Conservation (phyloP, 2,888 invertebrate genomes). For the Cantharis rustica region DNA sequence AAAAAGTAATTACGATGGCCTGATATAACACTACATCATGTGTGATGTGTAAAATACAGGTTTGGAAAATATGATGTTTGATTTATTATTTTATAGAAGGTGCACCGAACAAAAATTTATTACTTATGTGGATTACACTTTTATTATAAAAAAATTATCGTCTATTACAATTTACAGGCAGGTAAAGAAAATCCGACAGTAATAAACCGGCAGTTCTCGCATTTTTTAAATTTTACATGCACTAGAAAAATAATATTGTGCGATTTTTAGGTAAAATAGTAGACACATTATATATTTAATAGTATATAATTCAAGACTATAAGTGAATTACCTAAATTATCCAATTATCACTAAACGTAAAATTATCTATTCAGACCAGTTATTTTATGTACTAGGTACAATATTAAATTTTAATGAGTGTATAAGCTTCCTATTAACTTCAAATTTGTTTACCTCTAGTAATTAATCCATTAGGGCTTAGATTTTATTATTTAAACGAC, state of each 20-base stretch:
- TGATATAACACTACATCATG: constrained; percentile 53
- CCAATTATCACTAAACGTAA: constrained; percentile 19
- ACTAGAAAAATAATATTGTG: background rate
- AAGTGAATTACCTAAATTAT: constrained; percentile 17
- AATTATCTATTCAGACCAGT: constrained; percentile 11
- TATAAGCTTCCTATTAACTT: background rate
- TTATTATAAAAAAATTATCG: background rate
- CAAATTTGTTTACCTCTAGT: background rate
- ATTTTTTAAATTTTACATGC: background rate
- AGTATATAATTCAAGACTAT: constrained; percentile 11
- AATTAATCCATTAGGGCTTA: background rate
- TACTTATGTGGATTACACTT: constrained; percentile 23
- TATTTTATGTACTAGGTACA: background rate
- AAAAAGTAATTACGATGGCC: constrained; percentile 45
- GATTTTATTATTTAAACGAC: background rate
- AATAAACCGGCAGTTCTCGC: background rate
- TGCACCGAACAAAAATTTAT: constrained; percentile 37
- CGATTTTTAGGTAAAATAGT: constrained; percentile 1
- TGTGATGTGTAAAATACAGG: constrained; percentile 53
- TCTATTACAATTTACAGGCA: background rate
- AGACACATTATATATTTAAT: background rate
- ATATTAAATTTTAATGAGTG: background rate
- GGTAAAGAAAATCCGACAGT: background rate
- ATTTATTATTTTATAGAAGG: constrained; percentile 45
- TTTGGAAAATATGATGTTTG: constrained; percentile 42